Evolutionary conservation across 1,140 invertebrate genomes (phyloP), one percentile per base, ranked within the genome.

Genomic region (Cataglyphis hispanica): DNA sequence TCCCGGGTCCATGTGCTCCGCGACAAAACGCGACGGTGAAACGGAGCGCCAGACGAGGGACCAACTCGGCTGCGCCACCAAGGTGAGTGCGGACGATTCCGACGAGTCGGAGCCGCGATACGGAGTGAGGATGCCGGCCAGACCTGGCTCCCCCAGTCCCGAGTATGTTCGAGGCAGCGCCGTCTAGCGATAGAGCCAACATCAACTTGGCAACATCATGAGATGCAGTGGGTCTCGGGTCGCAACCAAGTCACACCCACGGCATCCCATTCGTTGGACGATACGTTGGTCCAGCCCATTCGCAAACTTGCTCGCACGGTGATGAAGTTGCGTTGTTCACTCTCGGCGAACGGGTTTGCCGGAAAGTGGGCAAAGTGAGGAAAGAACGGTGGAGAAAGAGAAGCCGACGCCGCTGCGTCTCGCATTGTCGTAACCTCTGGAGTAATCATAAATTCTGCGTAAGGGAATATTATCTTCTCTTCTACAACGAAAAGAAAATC

Each of bases 111-210:
- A 87, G 89, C 92, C 93, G 89, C 94, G 92, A 90, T 92, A 93
- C 92, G 91, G 92, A 94, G 93, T 94, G 93, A 94, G 92, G 93
- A 90, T 91, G 92, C 92, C 89, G 85, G 88, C 88, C 84, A 86
- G 72, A 61, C 84, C 80, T 81, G 86, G 66, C 86, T 50, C 13
- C 43, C 46, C 84, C 84, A 84, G 61, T 89, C 85, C 70, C 86
- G 85, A 88, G 86, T 86, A 85, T 61, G 40, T 66, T 50, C 13
- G 46, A 50, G 76, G 58, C 90, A 93, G 91, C 90, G 92, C 91
- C 91, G 84, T 88, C 77, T 63, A 76, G 90, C 88, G 91, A 88
- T 43, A 53, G 69, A 88, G 85, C 81, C 63, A 13, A 85, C 70
- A 84, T 78, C 63, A 46, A 37, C 22, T 16, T 50, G 60, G n/a